phyloP scores from a whole-genome alignment of 2,888 invertebrate species.

The Sclerodermus sp. region DNA sequence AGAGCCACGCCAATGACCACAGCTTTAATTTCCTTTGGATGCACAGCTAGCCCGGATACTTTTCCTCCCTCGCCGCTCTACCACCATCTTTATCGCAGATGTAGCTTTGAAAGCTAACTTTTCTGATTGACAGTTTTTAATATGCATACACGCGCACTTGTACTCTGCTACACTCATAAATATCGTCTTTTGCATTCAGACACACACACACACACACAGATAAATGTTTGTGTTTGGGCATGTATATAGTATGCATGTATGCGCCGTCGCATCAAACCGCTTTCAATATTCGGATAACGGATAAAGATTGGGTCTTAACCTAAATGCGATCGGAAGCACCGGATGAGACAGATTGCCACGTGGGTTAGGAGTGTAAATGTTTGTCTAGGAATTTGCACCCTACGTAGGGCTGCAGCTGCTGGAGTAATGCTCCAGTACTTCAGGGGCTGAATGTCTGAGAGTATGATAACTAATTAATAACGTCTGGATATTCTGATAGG shows the following conservation, averaged over 20 bases:
- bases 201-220: too few relatives aligned
- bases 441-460: conserved; percentile 33
- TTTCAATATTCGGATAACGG: conserved; percentile 21
- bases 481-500: conserved; percentile 17
- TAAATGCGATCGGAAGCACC: conserved; percentile 32
- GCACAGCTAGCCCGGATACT: conserved; percentile 22
- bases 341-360: conserved; percentile 16
- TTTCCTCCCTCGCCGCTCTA: conserved; percentile 10
- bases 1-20: conserved; percentile 12
- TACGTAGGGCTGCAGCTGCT: conserved; percentile 20
- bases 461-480: conserved; percentile 34
- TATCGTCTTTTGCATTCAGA: too few relatives aligned
- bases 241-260: too few relatives aligned
- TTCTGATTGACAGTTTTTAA: too few relatives aligned
- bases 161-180: too few relatives aligned
- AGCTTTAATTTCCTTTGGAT: conserved; percentile 35
- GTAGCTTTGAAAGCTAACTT: too few relatives aligned
- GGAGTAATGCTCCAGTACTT: conserved; percentile 12
- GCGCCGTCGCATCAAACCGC: conserved; percentile 5
- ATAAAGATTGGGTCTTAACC: conserved; percentile 28
- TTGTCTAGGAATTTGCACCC: conserved; percentile 25
- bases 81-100: too few relatives aligned
- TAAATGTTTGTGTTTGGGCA: too few relatives aligned
- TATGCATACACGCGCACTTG: too few relatives aligned
- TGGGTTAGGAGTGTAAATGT: conserved; percentile 34